Evolutionary conservation across 2,888 invertebrate species (phyloP), one percentile per base, ranked within the genome.

Genomic region (Drosophila siamana): DNA sequence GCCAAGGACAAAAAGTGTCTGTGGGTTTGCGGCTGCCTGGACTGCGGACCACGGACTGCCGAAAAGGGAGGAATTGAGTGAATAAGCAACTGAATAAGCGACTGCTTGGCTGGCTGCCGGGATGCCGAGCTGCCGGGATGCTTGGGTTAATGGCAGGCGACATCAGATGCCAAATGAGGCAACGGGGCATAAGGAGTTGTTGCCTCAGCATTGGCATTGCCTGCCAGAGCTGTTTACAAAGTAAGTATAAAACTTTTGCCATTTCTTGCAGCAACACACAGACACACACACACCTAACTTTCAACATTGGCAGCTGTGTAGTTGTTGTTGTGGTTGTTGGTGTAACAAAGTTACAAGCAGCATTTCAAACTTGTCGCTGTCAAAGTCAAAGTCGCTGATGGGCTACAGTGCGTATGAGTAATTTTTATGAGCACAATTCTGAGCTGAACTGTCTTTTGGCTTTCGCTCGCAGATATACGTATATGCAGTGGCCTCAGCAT

Each of bases 271-370:
- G 62, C 69, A 57, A 63, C 51, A 55, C 64, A 28, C 60, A 54
- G 70, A 63, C 59, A 65, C 57, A 72, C 51, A 55, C 40, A 41
- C 46, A 55, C 28, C 43, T 22, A 88, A 86, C 66, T 78, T 79
- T 80, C 36, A 82, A 73, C 78, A 83, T 74, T 74, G 69, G 74
- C 71, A 78, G 61, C 33, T 55, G 44, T 52, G 52, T 75, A 11
- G 9, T 61, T 65, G 28, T 43, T 51, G 43, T 59, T 54, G 56
- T 54, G 41, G 56, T 40, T 69, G 51, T 63, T 72, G 62, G 38
- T 78, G 65, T 67, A 54, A 68, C 76, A 85, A 84, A 84, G 85
- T 88, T 86, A 88, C 81, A 88, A 88, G 87, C 74, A 87, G 78
- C 81, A 88, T 80, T 88, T 80, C 81, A 85, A 85, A 87, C 67